These are phyloP conservation scores for Brachyhypopomus occidentalis DNA, from an alignment of 2,113 vertebrate species.

Conservation along the genomic window DNA sequence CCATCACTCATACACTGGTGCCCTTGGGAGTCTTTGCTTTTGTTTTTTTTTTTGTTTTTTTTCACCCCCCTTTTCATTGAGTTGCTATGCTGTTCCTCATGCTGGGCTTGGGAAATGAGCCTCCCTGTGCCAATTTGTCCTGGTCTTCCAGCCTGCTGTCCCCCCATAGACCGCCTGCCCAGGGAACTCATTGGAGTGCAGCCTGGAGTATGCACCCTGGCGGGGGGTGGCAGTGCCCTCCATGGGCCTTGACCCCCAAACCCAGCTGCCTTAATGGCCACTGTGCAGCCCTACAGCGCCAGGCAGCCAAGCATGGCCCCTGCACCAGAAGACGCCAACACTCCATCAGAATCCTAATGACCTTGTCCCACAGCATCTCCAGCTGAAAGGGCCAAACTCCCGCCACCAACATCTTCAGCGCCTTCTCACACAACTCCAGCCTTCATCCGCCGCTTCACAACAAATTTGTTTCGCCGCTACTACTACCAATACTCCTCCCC, in stretches of 20 bases:
- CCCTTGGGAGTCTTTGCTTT: conserved; percentile 49
- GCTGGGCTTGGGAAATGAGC: conserved; percentile 62
- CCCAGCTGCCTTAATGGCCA: conserved; percentile 59
- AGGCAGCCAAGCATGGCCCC: conserved; percentile 54
- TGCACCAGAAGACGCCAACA: conserved; percentile 46
- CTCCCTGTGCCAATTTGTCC: conserved; percentile 59
- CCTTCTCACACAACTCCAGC: neutral
- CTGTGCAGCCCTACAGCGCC: conserved; percentile 52
- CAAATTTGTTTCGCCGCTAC: neutral
- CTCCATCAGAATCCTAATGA: conserved; percentile 58
- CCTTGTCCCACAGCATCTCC: conserved; percentile 40
- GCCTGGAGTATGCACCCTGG: conserved; percentile 45
- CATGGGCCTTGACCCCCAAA: conserved; percentile 50
- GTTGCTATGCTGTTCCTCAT: conserved; percentile 47
- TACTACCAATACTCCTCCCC: neutral
- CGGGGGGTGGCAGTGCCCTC: conserved; percentile 53
- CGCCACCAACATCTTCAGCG: conserved; percentile 24
- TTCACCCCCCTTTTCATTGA: conserved; percentile 39
- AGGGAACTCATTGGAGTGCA: conserved; percentile 51
- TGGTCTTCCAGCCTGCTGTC: conserved; percentile 48
- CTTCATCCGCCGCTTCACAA: neutral
- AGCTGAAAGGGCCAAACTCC: conserved; percentile 25
- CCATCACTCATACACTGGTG: conserved; percentile 39
- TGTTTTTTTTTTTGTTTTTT: conserved; percentile 30
- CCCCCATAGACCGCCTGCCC: conserved; percentile 49